Evolutionary conservation across 2,888 invertebrate species (phyloP), one percentile per base, ranked within the genome.

Genomic region (Icerya purchasi): DNA sequence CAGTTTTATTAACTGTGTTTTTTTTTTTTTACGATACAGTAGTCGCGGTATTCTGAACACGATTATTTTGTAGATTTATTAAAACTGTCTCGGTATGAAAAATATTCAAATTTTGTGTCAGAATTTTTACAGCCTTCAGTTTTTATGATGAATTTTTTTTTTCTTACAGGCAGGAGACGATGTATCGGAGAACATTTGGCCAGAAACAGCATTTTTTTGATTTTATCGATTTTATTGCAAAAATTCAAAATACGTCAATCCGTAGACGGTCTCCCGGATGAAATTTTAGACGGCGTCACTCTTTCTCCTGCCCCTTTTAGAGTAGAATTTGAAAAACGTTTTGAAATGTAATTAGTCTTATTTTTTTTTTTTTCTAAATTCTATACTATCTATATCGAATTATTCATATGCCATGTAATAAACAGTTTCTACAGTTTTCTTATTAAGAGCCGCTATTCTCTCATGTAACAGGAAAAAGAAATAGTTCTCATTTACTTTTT

Each of bases 161-260:
- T 65, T 57, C 62, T 75, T 72, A 60, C 71, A 80, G 80, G 80
- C 61, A 77, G 77, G 64, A 73, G 82, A 62, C 74, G 80, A 19
- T 82, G 82, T 66, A 73, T 81, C 1, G 82, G 82, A 1, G 81
- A 82, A 68, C 72, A 75, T 1, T 68, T 82, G 53, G 82, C 81
- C 0, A 79, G 76, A 66, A 76, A 78, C 0, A 79, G 77, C 65
- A 70, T 78, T 57, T 81, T 81, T 66, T 70, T 81, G 61, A 75
- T 77, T 22, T 36, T 63, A 8, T 50, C 62, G 2, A 53, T 61
- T 19, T 21, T 64, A 21, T 20, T 64, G n/a, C 59, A 64, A 49
- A 50, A 61, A 50, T 64, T 61, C 50, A 52, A 61, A 23, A 22
- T 63, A 2, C 19, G 52, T 50, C 57, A 54, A 14, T 22, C 51